These are phyloP conservation scores for Willisornis vidua DNA, from an alignment of 2,113 vertebrate genomes.

Conservation along the genomic window DNA sequence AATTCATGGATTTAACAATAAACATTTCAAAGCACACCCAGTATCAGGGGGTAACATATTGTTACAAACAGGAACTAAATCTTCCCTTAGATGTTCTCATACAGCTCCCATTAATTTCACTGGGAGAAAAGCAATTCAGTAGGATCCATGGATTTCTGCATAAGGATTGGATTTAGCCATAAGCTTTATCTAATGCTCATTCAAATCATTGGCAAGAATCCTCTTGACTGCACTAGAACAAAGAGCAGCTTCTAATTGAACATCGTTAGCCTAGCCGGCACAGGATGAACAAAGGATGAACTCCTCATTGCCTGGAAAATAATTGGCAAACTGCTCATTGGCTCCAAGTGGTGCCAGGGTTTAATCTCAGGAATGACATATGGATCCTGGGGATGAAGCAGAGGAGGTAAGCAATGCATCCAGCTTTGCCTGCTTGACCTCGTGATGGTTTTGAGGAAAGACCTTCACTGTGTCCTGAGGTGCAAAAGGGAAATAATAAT, in stretches of 20 bases:
- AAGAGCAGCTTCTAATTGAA: slow-evolving; percentile 47
- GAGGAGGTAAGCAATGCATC: background rate
- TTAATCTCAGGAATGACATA: slow-evolving; percentile 37
- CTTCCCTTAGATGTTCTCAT: slow-evolving; percentile 27
- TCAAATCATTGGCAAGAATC: slow-evolving; percentile 40
- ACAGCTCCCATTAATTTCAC: slow-evolving; percentile 38
- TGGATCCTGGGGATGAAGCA: background rate
- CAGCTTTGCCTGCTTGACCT: background rate
- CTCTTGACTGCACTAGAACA: slow-evolving; percentile 50
- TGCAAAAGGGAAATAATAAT: background rate
- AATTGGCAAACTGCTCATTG: slow-evolving; percentile 1
- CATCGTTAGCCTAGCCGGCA: slow-evolving; percentile 18
- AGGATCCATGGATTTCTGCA: slow-evolving; percentile 9
- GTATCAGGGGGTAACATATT: slow-evolving; percentile 46
- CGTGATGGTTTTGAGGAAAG: background rate
- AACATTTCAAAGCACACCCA: slow-evolving; percentile 47
- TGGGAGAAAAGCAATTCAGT: slow-evolving; percentile 18
- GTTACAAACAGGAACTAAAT: slow-evolving; percentile 40
- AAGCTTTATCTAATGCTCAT: slow-evolving; percentile 40
- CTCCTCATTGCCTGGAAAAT: slow-evolving; percentile 23
- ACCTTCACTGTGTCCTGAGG: background rate
- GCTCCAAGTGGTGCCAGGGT: background rate
- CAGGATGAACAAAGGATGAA: slow-evolving; percentile 37
- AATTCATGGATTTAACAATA: slow-evolving; percentile 58
- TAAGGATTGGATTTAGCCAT: slow-evolving; percentile 35